A percentile compares a stretch with the other conserved stretches of the same genome.
phyloP scores from a whole-genome alignment of 1,140 invertebrate species.

The Drosophila malerkotliana region DNA sequence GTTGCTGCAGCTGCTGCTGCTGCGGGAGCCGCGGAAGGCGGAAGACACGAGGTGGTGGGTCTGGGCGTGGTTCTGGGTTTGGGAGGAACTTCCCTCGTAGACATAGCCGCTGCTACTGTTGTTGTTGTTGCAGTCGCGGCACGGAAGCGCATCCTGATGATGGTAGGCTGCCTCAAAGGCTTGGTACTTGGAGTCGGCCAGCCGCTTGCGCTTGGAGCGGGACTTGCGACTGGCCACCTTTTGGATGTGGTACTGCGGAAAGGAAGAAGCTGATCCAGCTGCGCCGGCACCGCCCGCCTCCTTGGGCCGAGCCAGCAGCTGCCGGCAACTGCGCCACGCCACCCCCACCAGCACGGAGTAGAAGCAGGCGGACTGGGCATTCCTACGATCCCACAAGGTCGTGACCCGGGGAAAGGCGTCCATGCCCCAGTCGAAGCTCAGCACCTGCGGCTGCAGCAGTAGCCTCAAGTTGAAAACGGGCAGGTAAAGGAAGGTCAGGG shows the following conservation, averaged over 20 bases:
- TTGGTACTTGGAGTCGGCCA: constrained; percentile 62
- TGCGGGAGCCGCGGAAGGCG: constrained; percentile 74
- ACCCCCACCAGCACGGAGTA: constrained; percentile 87
- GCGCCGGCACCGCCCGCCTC: constrained; percentile 6
- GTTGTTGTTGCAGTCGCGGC: constrained; percentile 72
- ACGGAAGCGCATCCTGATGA: constrained; percentile 58
- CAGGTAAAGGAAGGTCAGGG: constrained; percentile 94
- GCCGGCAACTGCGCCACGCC: constrained; percentile 79
- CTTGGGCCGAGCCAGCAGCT: constrained; percentile 30
- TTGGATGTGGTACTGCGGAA: constrained; percentile 70
- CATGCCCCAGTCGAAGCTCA: constrained; percentile 99
- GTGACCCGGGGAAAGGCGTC: constrained; percentile 93
- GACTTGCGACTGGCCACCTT: constrained; percentile 70
- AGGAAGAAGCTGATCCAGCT: constrained; percentile 4
- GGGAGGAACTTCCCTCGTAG: constrained; percentile 23
- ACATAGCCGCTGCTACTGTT: constrained; percentile 56
- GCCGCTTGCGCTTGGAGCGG: constrained; percentile 75
- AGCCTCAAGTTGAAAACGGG: constrained; percentile 94
- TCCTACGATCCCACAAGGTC: constrained; percentile 89
- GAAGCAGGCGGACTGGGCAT: constrained; percentile 89
- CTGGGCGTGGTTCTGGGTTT: constrained; percentile 20
- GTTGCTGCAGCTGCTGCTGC: constrained; percentile 79
- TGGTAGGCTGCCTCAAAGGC: constrained; percentile 62
- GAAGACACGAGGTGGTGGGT: constrained; percentile 73
- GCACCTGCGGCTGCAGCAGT: constrained; percentile 90